These are phyloP conservation scores for Parus major DNA, from an alignment of 2,113 vertebrate genomes.

Conservation along the genomic window DNA sequence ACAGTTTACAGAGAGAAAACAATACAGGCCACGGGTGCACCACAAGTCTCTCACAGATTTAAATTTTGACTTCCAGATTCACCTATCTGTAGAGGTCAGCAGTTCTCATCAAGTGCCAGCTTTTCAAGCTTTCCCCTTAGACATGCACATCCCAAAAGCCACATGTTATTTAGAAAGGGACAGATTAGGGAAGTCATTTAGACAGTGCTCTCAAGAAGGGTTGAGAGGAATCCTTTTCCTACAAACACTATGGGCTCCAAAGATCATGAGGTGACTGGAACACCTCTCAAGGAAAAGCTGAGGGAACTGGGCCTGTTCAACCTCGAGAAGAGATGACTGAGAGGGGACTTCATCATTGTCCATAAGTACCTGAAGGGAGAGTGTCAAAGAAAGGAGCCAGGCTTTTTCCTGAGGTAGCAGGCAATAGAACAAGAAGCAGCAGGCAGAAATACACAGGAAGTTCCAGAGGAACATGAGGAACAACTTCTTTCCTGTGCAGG, in stretches of 20 bases:
- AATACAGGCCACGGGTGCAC: fast-evolving
- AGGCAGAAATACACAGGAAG: neutral
- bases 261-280: neutral
- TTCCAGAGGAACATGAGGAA: neutral
- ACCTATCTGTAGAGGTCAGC: neutral
- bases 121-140: neutral
- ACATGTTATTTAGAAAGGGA: fast-evolving
- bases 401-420: neutral
- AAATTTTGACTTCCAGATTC: neutral
- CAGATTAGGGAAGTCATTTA: neutral
- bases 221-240: neutral
- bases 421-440: neutral
- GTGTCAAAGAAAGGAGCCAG: neutral
- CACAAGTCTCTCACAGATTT: fast-evolving
- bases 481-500: neutral
- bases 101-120: fast-evolving
- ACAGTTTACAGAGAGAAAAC: neutral
- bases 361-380: neutral
- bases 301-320: neutral
- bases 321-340: neutral
- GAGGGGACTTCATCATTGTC: neutral
- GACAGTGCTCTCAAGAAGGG: neutral
- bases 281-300: neutral
- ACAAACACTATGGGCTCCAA: neutral
- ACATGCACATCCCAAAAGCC: neutral